phyloP scores from a whole-genome alignment of 2,113 vertebrate species.

The Dromiciops gliroides region DNA sequence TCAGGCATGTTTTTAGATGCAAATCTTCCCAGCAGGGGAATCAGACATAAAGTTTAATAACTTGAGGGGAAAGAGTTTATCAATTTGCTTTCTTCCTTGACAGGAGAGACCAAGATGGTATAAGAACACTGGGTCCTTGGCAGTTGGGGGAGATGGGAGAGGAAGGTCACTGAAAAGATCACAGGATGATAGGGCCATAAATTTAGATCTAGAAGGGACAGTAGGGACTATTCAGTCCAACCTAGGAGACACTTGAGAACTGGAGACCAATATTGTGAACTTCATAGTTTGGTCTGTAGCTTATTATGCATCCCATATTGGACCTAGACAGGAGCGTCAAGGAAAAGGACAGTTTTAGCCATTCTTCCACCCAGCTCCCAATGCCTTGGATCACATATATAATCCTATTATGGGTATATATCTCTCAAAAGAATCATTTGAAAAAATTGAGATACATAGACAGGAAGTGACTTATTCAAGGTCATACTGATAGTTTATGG shows the following conservation, averaged over 20 bases:
- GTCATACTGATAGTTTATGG: background rate
- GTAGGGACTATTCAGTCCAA: background rate
- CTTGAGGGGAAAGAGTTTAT: background rate
- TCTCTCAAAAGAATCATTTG: background rate
- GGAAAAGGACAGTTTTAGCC: background rate
- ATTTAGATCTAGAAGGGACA: background rate
- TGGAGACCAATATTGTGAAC: background rate
- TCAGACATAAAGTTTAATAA: background rate
- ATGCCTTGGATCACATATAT: background rate
- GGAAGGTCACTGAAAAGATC: background rate
- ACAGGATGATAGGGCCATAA: background rate
- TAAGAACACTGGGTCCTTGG: background rate
- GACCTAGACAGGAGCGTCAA: background rate
- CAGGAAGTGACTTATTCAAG: background rate
- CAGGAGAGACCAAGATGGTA: background rate
- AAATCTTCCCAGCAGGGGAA: background rate
- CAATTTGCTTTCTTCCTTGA: background rate
- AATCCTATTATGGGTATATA: background rate
- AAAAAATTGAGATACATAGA: background rate
- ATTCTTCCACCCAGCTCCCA: background rate
- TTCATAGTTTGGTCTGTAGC: background rate
- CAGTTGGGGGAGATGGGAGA: background rate
- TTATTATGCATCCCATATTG: background rate
- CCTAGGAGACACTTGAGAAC: background rate
- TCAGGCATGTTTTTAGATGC: background rate